Evolutionary conservation across 1,140 invertebrate genomes (phyloP).

Genomic region (Oncopeltus fasciatus): DNA sequence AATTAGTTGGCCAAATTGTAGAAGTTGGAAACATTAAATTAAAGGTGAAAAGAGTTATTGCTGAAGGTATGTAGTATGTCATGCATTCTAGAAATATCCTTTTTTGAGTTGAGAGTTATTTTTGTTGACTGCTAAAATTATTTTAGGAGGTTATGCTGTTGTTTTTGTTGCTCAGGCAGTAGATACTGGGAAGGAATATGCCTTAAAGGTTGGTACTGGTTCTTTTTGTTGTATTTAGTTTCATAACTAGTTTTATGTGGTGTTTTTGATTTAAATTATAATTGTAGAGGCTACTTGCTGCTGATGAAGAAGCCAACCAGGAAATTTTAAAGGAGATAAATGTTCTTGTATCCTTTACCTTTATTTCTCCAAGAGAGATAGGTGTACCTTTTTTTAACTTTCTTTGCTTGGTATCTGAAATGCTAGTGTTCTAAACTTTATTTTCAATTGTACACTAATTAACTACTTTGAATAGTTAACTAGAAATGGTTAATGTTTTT

Average conservation of each 20-base stretch:
- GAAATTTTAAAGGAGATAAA: conserved; percentile 65
- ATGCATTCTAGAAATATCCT: background rate
- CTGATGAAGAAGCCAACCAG: conserved; percentile 61
- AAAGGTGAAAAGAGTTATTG: conserved; percentile 75
- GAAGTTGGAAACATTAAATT: conserved; percentile 81
- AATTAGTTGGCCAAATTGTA: conserved; percentile 78
- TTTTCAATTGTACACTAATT: too few species aligned
- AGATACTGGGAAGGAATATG: conserved; percentile 73
- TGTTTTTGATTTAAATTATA: conserved; percentile 8
- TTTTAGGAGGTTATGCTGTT: conserved; percentile 83
- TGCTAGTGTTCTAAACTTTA: too few species aligned
- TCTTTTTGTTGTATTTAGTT: background rate
- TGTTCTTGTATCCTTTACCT: conserved; percentile 34
- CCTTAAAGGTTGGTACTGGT: conserved; percentile 52
- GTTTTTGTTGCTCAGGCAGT: conserved; percentile 86
- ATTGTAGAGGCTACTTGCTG: conserved; percentile 52
- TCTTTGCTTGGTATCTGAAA: too few species aligned
- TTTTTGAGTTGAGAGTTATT: background rate
- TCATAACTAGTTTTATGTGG: background rate
- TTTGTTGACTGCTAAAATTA: conserved; percentile 22
- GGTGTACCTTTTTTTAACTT: too few species aligned
- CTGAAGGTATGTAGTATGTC: conserved; percentile 58
- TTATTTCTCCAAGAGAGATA: too few species aligned
- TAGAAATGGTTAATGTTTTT: too few species aligned
- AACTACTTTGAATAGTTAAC: too few species aligned